These are phyloP conservation scores for Proterorhinus semilunaris DNA, from an alignment of 2,113 vertebrate genomes.

Conservation along the genomic window DNA sequence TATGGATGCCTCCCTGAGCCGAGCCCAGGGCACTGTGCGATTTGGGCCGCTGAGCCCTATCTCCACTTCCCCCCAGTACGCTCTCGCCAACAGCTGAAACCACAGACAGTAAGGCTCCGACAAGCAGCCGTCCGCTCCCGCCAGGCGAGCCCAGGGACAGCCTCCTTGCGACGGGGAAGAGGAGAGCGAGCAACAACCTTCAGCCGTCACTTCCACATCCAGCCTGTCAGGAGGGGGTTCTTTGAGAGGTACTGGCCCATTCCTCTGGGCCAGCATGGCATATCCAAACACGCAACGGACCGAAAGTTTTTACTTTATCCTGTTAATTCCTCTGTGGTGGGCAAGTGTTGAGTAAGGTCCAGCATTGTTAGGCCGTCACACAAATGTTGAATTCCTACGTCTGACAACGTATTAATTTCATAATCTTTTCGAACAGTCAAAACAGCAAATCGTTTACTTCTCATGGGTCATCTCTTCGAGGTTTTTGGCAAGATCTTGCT, in stretches of 20 bases:
- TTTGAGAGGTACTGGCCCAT: conserved; percentile 59
- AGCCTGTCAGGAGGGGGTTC: conserved; percentile 47
- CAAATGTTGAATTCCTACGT: neutral
- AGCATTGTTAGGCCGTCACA: neutral
- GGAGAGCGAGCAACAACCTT: conserved; percentile 61
- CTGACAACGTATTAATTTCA: neutral
- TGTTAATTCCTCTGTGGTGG: neutral
- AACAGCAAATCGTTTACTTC: neutral
- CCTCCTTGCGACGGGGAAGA: conserved; percentile 49
- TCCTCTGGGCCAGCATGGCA: conserved; percentile 76
- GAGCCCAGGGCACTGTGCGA: conserved; percentile 65
- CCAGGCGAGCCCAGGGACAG: conserved; percentile 73
- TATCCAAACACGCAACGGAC: conserved; percentile 46
- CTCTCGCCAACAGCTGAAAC: conserved; percentile 74
- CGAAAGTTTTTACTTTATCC: conserved; percentile 4
- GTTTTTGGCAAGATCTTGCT: neutral
- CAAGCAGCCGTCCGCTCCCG: conserved; percentile 71
- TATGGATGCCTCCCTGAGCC: conserved; percentile 61
- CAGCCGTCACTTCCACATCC: conserved; percentile 49
- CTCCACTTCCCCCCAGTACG: conserved; percentile 75
- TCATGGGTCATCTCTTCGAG: conserved; percentile 9
- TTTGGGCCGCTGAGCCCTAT: conserved; percentile 62
- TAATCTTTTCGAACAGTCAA: neutral
- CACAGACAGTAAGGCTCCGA: conserved; percentile 77
- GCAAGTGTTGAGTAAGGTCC: neutral